A percentile compares a stretch with the other conserved stretches of the same genome.
Evolutionary conservation across 2,797 vertebrate species (phyloP).

Genomic region (Micropoecilia bifurca): DNA sequence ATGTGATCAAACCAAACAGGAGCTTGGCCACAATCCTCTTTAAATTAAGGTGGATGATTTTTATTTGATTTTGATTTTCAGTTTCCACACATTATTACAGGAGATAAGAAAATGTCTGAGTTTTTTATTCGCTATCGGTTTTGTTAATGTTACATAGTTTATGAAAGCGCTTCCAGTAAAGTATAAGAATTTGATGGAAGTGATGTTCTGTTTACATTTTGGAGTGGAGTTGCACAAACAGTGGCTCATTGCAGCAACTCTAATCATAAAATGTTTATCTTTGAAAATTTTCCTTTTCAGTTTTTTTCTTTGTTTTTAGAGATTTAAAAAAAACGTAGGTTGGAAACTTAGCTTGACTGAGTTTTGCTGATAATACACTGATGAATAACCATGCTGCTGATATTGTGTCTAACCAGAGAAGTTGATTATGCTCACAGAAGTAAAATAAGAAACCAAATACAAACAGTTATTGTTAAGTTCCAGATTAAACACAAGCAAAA

Average conservation of each 20-base stretch:
- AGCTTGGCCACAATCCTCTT: neutral
- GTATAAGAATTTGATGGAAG: neutral
- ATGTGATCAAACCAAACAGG: neutral
- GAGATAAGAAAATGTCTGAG: neutral
- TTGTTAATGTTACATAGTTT: neutral
- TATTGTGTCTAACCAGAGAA: neutral
- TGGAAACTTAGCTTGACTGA: neutral
- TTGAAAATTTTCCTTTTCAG: neutral
- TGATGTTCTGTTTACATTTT: constrained; percentile 1
- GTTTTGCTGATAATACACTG: neutral
- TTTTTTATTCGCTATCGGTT: neutral
- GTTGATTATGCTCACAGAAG: neutral
- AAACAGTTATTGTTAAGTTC: neutral
- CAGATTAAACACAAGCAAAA: neutral
- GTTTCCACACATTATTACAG: neutral
- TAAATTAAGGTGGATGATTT: constrained; percentile 20
- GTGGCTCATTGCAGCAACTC: neutral
- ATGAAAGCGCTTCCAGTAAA: neutral
- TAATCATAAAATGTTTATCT: constrained; percentile 8
- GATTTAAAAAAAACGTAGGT: neutral
- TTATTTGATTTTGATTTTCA: neutral
- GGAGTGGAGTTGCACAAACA: neutral
- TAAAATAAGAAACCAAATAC: neutral
- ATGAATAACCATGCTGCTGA: neutral
- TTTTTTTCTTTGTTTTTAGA: neutral